phyloP scores from a whole-genome alignment of 2,113 vertebrate species.

The Notechis scutatus region DNA sequence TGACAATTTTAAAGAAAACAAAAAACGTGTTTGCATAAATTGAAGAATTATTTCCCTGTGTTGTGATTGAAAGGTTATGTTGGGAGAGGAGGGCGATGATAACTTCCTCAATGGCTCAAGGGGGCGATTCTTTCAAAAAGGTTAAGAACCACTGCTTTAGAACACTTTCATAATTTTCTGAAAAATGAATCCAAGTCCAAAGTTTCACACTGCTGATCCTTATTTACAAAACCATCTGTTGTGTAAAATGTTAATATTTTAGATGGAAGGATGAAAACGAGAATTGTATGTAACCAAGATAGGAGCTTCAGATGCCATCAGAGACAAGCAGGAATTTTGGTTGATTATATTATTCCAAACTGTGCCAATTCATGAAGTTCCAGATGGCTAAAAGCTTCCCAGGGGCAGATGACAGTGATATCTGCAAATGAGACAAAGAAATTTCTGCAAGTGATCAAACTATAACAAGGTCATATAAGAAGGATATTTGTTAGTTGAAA shows the following conservation, averaged over 20 bases:
- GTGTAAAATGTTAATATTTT: neutral
- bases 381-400: slow-evolving; percentile 81
- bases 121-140: too few relatives aligned
- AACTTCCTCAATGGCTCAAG: too few relatives aligned
- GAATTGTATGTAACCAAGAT: slow-evolving; percentile 40
- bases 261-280: slow-evolving; percentile 44
- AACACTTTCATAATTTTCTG: slow-evolving; percentile 45
- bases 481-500: neutral
- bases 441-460: neutral
- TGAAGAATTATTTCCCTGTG: too few relatives aligned
- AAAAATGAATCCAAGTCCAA: slow-evolving; percentile 55
- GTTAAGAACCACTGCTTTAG: neutral
- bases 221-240: slow-evolving; percentile 46
- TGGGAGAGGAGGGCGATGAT: too few relatives aligned
- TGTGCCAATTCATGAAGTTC: slow-evolving; percentile 77
- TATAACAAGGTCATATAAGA: slow-evolving; percentile 26
- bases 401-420: slow-evolving; percentile 80
- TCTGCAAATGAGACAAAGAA: slow-evolving; percentile 60
- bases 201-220: slow-evolving; percentile 36
- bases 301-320: slow-evolving; percentile 17
- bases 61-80: too few relatives aligned
- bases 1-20: too few relatives aligned
- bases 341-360: slow-evolving; percentile 76
- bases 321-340: slow-evolving; percentile 21
- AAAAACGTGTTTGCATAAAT: too few relatives aligned